A percentile compares a stretch with the other conserved stretches of the same genome.
Conservation (phyloP, 1,140 invertebrate genomes). For the Acromyrmex heyeri region DNA sequence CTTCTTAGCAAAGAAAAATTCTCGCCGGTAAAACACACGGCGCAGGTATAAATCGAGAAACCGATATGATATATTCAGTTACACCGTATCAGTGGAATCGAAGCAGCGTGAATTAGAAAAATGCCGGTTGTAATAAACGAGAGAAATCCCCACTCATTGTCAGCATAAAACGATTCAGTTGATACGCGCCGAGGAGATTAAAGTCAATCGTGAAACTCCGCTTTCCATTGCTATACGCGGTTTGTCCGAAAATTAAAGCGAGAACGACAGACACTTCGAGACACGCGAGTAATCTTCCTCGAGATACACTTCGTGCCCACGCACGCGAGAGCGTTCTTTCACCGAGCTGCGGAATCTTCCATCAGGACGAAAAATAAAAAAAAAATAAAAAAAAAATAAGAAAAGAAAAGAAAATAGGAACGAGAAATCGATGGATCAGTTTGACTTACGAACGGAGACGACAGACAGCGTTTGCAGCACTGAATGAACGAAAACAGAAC, state of each 20-base stretch:
- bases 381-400: not conserved
- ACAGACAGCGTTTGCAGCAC: constrained; percentile 43
- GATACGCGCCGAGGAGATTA: constrained; percentile 17
- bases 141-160: constrained; percentile 31
- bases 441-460: constrained; percentile 43
- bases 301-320: not conserved
- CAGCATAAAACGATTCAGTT: not conserved
- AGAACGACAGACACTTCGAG: constrained; percentile 22
- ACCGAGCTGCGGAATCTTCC: not conserved
- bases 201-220: not conserved
- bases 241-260: not conserved
- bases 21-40: constrained; percentile 36
- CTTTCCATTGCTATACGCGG: not conserved
- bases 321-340: not conserved
- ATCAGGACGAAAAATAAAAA: no score
- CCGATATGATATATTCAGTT: constrained; percentile 57
- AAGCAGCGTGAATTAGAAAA: constrained; percentile 18
- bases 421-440: constrained; percentile 3
- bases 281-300: not conserved
- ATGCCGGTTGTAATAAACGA: constrained; percentile 29
- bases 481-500: constrained; percentile 47
- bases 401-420: not conserved
- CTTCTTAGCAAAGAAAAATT: constrained; percentile 14
- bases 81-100: constrained; percentile 45
- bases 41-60: constrained; percentile 40